Base-by-base conservation (phyloP, 2,797 vertebrate species). In the Brachyrhaphis roseni region DNA sequence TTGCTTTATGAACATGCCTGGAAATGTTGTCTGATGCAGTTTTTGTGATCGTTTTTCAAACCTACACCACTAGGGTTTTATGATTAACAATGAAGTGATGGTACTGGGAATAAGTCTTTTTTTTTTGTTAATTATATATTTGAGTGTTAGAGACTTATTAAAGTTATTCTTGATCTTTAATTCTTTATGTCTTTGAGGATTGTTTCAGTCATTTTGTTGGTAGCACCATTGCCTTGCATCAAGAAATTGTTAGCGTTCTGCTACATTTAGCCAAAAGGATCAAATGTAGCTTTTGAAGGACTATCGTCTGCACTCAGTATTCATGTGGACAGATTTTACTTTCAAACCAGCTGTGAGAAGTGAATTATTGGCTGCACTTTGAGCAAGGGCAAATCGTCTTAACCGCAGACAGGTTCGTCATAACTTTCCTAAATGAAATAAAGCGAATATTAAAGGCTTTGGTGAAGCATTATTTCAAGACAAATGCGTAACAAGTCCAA, bases 401-500 rank as follows among this genome's bases (percentile, higher is more conserved):
- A 53, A 89, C 71, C 57, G 26, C 89, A 88, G 83, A 89, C 84
- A 47, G 66, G 46, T 78, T 77, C 0, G 23, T 83, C 76, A 85
- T 81, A 70, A 62, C 28, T 76, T 75, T 6, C 57, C 55, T 83
- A 76, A 59, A 83, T 84, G 75, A 73, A 86, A 80, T 66, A 39
- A 15, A 59, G 72, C 74, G 59, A 80, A 74, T 77, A 82, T 79
- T 68, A 59, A 75, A 53, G 64, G 82, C 71, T 84, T 87, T 83
- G 72, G 84, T 83, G 70, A 86, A 57, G 47, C 53, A 71, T 28
- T 76, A 1, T 66, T 77, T 72, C 49, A 78, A 43, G 39, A 78
- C 74, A 74, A 77, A 85, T 88, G 86, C 87, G 62, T 86, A 87
- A 88, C 26, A 49, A 2, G 23, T 80, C 82, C 84, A 23, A 70